A percentile compares a stretch with the other conserved stretches of the same genome.
Evolutionary conservation across 1,140 invertebrate genomes (phyloP).

Genomic region (Ceratosolen fusciceps): DNA sequence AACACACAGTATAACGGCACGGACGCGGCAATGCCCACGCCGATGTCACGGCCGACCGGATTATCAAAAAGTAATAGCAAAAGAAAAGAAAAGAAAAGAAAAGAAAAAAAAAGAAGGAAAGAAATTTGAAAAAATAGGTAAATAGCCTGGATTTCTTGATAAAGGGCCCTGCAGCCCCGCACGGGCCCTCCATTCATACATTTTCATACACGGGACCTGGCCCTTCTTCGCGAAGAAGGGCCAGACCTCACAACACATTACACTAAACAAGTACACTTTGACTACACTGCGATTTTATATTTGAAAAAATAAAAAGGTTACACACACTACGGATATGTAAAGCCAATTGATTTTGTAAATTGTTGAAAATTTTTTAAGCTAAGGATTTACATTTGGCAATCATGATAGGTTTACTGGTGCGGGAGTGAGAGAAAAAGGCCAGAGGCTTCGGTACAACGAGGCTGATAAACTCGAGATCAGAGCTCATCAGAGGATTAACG

Average conservation of each 20-base stretch:
- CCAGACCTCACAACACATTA: constrained; percentile 57
- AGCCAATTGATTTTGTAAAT: constrained; percentile 74
- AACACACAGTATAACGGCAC: constrained; percentile 56
- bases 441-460: constrained; percentile 47
- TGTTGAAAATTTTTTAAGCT: constrained; percentile 55
- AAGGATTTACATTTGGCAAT: constrained; percentile 26
- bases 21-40: constrained; percentile 61
- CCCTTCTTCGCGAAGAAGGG: not conserved
- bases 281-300: constrained; percentile 55
- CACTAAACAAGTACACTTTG: constrained; percentile 55
- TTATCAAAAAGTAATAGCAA: constrained; percentile 41
- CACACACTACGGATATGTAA: constrained; percentile 73
- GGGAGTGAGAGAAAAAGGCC: constrained; percentile 32
- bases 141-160: constrained; percentile 63
- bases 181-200: constrained; percentile 60
- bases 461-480: not conserved
- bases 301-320: constrained; percentile 55
- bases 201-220: constrained; percentile 65
- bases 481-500: not conserved
- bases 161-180: constrained; percentile 66
- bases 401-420: not conserved
- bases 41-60: constrained; percentile 45
- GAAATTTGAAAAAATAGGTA: constrained; percentile 50
- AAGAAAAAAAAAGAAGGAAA: too few species aligned
- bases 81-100: too few species aligned